Evolutionary conservation across 2,888 invertebrate genomes (phyloP), one percentile per base, ranked within the genome.

Genomic region (Bhutanitis thaidina): DNA sequence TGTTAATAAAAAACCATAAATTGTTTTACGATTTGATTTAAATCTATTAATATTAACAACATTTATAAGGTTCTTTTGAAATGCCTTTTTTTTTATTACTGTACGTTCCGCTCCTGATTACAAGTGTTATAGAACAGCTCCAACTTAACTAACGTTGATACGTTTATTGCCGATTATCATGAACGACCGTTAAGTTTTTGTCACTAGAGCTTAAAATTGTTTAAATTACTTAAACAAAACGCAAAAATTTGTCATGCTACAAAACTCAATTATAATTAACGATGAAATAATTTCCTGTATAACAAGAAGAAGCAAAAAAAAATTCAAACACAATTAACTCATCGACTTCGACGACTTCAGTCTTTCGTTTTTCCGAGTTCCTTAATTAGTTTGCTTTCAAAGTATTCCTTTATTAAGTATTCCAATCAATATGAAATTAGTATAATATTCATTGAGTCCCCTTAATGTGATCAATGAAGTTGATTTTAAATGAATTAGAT

Each of bases 381-480:
- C 49, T 43, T 43, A 49, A 49, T 49, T 49, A 49, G 49, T 49
- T 49, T 49, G 43, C 43, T 43, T 30, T 49, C 38, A 43, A 50
- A 50, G 39, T 45, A 39, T 38, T 50, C 44, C 39, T 45, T 51
- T 45, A 51, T 51, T 51, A 41, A 51, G 50, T 45, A 45, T 51
- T 45, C 45, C 39, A 51, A 45, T 51, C 45, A 40, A 51, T 45
- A 51, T 35, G 35, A 51, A 51, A 51, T 51, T 51, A 51, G 44
- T 40, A 15, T 40, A 51, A 45, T 40, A 16, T 30, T 51, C 38
- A 51, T 32, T 45, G 40, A 51, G 39, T 45, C 44, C 39, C 25
- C 38, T 39, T 48, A 48, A 48, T 40, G 41, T 34, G 35, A 41
- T 48, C 43, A 44, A 39, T 27, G 38, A 50, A 44, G 43, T 50